Evolutionary conservation across 2,113 vertebrate genomes (phyloP).

Genomic region (Actenoides lindsayi): DNA sequence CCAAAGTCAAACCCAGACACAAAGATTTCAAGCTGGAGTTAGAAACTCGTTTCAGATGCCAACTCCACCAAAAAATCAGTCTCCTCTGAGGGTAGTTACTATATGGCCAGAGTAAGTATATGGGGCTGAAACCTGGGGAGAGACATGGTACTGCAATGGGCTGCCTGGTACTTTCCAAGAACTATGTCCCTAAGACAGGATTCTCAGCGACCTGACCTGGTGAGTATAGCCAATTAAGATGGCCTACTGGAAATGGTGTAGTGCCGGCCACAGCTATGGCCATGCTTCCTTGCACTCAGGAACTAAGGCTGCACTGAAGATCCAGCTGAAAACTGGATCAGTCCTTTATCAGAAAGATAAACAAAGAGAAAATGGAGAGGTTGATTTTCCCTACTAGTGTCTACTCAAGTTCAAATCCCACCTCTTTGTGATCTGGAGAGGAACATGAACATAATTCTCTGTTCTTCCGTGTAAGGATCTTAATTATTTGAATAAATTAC

Average conservation of each 20-base stretch:
- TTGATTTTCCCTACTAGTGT: not conserved
- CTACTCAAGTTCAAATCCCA: not conserved
- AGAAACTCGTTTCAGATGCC: not conserved
- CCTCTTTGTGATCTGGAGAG: not conserved
- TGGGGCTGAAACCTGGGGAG: not conserved
- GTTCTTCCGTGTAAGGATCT: not conserved
- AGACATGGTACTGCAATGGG: fast-evolving
- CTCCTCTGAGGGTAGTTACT: not conserved
- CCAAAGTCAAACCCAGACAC: no score
- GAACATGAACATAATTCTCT: not conserved
- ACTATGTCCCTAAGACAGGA: not conserved
- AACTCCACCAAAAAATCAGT: not conserved
- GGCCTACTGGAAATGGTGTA: not conserved
- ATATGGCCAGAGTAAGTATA: not conserved
- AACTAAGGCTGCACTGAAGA: not conserved
- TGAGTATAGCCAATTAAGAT: not conserved
- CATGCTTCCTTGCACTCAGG: not conserved
- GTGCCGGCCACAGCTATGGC: fast-evolving
- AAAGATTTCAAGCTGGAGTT: not conserved
- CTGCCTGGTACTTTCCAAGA: not conserved
- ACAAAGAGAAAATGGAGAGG: not conserved
- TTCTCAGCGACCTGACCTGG: not conserved
- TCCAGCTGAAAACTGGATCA: not conserved
- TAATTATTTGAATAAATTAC: not conserved
- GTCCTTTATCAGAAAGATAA: not conserved